Base-by-base conservation (phyloP, 1,140 invertebrate species). In the Sitobion miscanthi region DNA sequence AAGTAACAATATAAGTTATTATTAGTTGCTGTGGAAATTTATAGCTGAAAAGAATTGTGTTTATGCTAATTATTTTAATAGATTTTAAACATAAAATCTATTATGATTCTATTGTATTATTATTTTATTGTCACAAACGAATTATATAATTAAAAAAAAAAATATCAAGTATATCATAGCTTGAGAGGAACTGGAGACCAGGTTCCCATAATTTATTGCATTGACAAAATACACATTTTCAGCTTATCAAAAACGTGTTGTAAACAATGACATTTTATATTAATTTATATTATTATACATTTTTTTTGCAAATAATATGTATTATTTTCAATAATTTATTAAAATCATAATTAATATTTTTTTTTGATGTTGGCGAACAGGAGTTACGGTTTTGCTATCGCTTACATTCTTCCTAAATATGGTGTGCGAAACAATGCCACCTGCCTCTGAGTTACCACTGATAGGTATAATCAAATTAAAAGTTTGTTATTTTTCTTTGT, bases 391-490 rank as follows among this genome's bases (percentile, higher is more conserved):
- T 95, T 96, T 97, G 94, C 96, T 97, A 94, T 97, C 97, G 90
- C 95, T 97, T 94, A 97, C 97, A 94, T 97, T 97, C 94, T 97
- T 97, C 95, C 97, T 97, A 95, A 96, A 97, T 94, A 96, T 97
- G 95, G 95, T 97, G 94, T 96, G 95, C 30, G 95, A 96, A 96
- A 95, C 96, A 77, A 97, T 97, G 94, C 96, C 96, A 93, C 96
- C 96, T 69, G 96, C 97, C 17, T 96, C 96, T 77, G 96, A 97
- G 94, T 96, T 97, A 90, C 97, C 97, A 52, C 95, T 97, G 42
- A 97, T 97, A 95, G 96, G 96, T 97, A 95, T 95, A 94, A 93
- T 69, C 38, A 90, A 90, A 90, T 90, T 90, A 69, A 93, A 94
- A 62, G 83, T 93, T 93, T 90, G 89, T 90, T 90, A 90, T 90